Base-by-base conservation (phyloP, 2,888 invertebrate genomes). In the Dermolepida albohirtum region DNA sequence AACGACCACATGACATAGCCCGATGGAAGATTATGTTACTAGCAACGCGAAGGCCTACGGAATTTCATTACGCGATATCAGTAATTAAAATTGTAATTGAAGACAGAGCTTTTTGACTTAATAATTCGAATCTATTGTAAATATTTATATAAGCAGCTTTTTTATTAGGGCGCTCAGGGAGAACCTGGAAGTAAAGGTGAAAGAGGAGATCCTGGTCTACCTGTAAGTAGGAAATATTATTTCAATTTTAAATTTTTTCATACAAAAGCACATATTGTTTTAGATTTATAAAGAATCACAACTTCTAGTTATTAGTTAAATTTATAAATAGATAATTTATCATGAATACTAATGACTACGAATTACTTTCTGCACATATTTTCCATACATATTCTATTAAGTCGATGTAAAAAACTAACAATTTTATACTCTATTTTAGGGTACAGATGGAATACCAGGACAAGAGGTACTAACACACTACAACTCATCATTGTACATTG, bases 401-500 rank as follows among this genome's bases (percentile, higher is more conserved):
- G 22, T 2, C 4, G 4, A 22, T 22, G 22, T 2, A 22, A 22
- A 2, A 8, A 41, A 66, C 66, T 62, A 67, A 67, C 43, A 22
- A 51, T 59, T 51, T 43, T 10, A 6, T 69, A 69, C 67, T 73
- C 76, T 78, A 78, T 89, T 90, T 81, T 88, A 95, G 95, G 96
- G 95, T 79, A 96, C 95, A 71, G 95, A 96, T 84, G 95, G 95
- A 80, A 96, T 96, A 82, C 95, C 95, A 78, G 95, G 95, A 81
- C 90, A 91, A 87, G 94, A 95, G 92, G 93, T 93, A 87, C 86
- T 77, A 76, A 79, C 72, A 71, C 47, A 62, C 43, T 12, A 39
- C 40, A 54, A 51, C 44, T 22, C 34, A 52, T 64, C 29, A 16
- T 55, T 22, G 52, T 44, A 64, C 49, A 50, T 14, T 57, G 68